Base-by-base conservation (phyloP, 2,888 invertebrate genomes). In the Epiperipatus broadwayi region DNA sequence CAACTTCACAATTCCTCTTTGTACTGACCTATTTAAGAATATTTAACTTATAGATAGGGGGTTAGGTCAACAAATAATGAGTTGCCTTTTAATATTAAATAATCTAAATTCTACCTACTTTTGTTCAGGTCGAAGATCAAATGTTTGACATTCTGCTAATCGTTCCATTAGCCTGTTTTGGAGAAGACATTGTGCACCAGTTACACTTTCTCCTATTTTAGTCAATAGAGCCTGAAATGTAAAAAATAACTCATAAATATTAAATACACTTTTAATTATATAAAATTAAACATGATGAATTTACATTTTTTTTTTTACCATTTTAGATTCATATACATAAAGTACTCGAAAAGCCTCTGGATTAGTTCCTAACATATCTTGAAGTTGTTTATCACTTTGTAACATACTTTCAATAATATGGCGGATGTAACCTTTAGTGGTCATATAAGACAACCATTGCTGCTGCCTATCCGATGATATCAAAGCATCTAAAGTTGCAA, bases 281-380 rank as follows among this genome's bases (percentile, higher is more conserved):
- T 7, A 12, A 34, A 18, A 19, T 8, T 12, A 10, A 16, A 10
- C 7, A n/a, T n/a, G 12, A 12, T 18, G 10, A 18, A 18, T 8
- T 5, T 10, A 5, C 5, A 19, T 10, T 10, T 16, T 7, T 10
- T 18, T 10, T 32, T 50, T 46, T 41, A 64, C 65, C 74, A 87
- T 75, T 63, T 81, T 80, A 0, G 83, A 76, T 57, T 83, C 79
- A 60, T 81, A 87, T 12, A 84, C 70, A 62, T 81, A 87, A 1
- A 87, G 60, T 1, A 75, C 73, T 40, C 77, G 70, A 30, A 85
- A 64, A 15, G 52, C 50, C 16, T 50, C 49, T 21, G 34, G n/a
- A n/a, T n/a, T n/a, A n/a, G n/a, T n/a, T n/a, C n/a, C n/a, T n/a
- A n/a, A n/a, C n/a, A n/a, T n/a, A n/a, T n/a, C n/a, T 38, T 64